Percentiles rank a stretch among this genome's conserved stretches.
Conservation (phyloP, 1,140 invertebrate genomes). For the Drosophila repleta region DNA sequence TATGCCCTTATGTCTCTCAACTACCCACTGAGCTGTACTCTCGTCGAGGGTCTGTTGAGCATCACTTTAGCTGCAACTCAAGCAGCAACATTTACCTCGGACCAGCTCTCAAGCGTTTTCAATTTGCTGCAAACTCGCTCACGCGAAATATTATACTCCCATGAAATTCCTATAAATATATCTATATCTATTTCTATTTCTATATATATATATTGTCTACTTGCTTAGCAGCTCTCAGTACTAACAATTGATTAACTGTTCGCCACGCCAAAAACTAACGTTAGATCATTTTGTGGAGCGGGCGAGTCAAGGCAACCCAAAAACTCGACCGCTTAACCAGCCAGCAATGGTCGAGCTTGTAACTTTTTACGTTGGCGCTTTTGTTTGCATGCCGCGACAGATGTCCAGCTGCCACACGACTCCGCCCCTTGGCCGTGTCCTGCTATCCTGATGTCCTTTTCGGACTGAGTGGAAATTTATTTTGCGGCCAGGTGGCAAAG, state of each 20-base stretch:
- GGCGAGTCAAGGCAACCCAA: background rate
- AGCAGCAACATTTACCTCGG: no score
- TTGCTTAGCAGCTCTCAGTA: no score
- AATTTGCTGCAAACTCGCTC: no score
- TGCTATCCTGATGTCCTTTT: background rate
- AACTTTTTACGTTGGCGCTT: constrained; percentile 25
- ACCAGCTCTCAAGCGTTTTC: no score
- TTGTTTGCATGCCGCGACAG: constrained; percentile 32
- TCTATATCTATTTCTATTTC: no score
- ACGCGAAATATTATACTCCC: no score
- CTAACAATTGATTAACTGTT: background rate
- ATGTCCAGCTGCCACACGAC: background rate
- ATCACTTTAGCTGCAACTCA: no score
- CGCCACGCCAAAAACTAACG: constrained; percentile 5
- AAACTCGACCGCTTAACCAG: background rate
- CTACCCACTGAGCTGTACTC: no score
- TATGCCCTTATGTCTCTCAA: no score
- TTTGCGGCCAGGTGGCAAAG: constrained; percentile 45
- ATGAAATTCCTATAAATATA: no score
- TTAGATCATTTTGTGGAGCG: constrained; percentile 23
- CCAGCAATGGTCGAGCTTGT: background rate
- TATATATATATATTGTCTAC: no score
- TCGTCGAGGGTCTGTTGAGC: no score
- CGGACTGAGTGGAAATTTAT: constrained; percentile 45
- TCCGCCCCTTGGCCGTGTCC: background rate